Percentiles rank a stretch among this genome's conserved stretches.
Evolutionary conservation across 1,140 invertebrate genomes (phyloP).

Genomic region (Ostrea denselamellosa): DNA sequence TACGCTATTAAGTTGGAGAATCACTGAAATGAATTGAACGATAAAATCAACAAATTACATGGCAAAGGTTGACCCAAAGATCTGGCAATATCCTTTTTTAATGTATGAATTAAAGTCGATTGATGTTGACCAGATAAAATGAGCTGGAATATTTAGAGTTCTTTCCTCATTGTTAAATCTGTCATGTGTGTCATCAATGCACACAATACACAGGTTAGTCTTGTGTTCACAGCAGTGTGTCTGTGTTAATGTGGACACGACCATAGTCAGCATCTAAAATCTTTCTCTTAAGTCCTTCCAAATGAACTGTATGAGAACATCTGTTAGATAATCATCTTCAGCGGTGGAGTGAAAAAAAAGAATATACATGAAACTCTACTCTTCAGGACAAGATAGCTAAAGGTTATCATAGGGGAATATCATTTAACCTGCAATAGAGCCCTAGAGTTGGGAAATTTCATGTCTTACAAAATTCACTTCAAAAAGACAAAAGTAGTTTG

Average conservation of each 20-base stretch:
- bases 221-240: background rate
- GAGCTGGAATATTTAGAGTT: conserved; percentile 4
- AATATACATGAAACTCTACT: background rate
- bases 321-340: conserved; percentile 6
- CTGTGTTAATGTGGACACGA: conserved; percentile 31
- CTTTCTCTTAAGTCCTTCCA: conserved; percentile 7
- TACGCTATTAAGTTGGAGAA: too few relatives aligned
- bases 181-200: background rate
- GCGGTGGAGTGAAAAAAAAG: conserved; percentile 1
- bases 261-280: conserved; percentile 6
- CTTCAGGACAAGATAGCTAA: conserved; percentile 24
- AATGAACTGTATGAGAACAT: conserved; percentile 28
- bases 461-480: background rate
- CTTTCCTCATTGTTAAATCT: background rate
- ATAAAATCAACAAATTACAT: background rate
- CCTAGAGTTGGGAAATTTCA: background rate
- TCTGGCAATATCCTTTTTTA: background rate
- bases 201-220: background rate
- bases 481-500: background rate
- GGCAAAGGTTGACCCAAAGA: background rate
- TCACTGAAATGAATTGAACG: background rate
- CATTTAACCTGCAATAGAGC: background rate
- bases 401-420: conserved; percentile 6
- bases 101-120: conserved; percentile 12
- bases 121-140: conserved; percentile 11